Evolutionary conservation across 1,140 invertebrate genomes (phyloP), one percentile per base, ranked within the genome.

Genomic region (Calosoma granatense): DNA sequence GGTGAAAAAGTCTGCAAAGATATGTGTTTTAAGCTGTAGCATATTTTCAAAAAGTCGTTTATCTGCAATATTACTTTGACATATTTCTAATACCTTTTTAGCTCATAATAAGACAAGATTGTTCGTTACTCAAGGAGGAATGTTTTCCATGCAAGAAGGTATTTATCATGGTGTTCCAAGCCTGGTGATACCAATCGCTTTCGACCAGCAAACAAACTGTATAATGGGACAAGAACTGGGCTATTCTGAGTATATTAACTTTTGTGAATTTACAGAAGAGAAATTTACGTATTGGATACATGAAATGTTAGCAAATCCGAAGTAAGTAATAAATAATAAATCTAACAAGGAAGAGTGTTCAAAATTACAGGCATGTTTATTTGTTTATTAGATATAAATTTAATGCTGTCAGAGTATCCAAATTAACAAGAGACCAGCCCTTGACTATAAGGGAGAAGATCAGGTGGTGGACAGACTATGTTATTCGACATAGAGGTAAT

Each of bases 391-490:
- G 66, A 47, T 67, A 65, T 53, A 56, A 20, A 41, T 53, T 65
- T 41, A 68, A 58, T 39, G 79, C 74, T 0, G 74, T 77, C 60
- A 60, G 62, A 26, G n/a, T 79, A 15, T 81, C 81, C 0, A 62
- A 63, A 56, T 64, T 76, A 2, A 79, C 80, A 67, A 73, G 70
- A 12, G 81, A 83, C 58, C 69, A 74, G 23, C 79, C 78, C 1
- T 61, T 74, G 55, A 61, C 63, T 4, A 81, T 82, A 0, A 58
- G 83, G 20, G 78, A 84, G 39, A 74, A 76, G 52, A 81, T 81
- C 0, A 72, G 83, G n/a, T 85, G 83, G 64, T 86, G 83, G 83
- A 81, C 80, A 0, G 81, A 85, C 68, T 84, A 85, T 59, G 81
- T 85, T 0, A 72, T 85, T 1, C 73, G 80, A 56, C 82, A 86